Percentiles rank a stretch among this genome's conserved stretches.
phyloP scores from a whole-genome alignment of 2,113 vertebrate species.

The Oncorhynchus mykiss region DNA sequence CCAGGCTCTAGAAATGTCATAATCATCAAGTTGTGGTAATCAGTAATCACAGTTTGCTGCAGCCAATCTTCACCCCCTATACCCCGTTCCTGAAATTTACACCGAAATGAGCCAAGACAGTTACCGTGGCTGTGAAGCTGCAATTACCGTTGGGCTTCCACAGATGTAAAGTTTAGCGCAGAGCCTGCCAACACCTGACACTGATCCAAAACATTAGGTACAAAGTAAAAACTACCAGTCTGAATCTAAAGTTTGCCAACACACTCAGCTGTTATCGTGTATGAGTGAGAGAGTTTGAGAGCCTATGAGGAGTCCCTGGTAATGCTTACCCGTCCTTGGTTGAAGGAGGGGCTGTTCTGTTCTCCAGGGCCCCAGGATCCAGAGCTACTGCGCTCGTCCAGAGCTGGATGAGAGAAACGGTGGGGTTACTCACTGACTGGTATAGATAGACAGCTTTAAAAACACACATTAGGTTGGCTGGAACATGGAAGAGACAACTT shows the following conservation, averaged over 20 bases:
- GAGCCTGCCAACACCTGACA: conserved; percentile 61
- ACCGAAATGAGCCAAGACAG: conserved; percentile 66
- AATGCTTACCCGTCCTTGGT: conserved; percentile 87
- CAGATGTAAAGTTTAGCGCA: conserved; percentile 60
- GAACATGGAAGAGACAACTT: no score
- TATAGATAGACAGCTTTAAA: no score
- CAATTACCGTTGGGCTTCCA: conserved; percentile 67
- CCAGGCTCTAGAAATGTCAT: conserved; percentile 52
- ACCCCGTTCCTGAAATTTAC: conserved; percentile 66
- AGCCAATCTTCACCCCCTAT: conserved; percentile 55
- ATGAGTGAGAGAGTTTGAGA: no score
- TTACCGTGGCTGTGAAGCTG: conserved; percentile 67
- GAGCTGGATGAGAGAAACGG: conserved; percentile 64
- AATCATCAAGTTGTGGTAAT: conserved; percentile 70
- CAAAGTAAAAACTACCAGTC: conserved; percentile 63
- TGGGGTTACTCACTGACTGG: conserved; percentile 41
- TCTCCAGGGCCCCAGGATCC: conserved; percentile 90
- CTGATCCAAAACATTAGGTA: conserved; percentile 69
- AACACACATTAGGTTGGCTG: no score
- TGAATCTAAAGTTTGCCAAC: conserved; percentile 51
- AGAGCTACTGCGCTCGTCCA: conserved; percentile 88
- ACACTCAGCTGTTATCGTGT: conserved; percentile 22
- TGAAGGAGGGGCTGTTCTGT: conserved; percentile 92
- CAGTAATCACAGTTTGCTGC: conserved; percentile 65
- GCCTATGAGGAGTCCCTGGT: not conserved